Evolutionary conservation across 1,140 invertebrate species (phyloP).

Genomic region (Caerostris darwini): DNA sequence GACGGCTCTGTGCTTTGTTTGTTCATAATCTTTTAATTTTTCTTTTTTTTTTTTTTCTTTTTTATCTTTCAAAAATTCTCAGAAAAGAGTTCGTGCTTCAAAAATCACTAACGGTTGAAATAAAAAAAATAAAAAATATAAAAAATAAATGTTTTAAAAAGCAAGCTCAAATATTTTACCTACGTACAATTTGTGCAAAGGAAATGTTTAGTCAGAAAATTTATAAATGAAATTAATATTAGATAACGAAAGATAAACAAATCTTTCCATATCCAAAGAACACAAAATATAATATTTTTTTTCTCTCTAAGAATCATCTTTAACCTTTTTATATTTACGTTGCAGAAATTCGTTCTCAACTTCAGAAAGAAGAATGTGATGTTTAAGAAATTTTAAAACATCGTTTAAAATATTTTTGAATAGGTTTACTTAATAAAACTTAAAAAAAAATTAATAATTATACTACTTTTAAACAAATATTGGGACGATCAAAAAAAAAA

Average conservation of each 20-base stretch:
- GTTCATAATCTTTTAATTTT: slow-evolving; percentile 7
- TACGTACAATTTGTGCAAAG: neutral
- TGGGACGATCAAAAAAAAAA: neutral
- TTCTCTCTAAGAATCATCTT: neutral
- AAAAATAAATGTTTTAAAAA: slow-evolving; percentile 6
- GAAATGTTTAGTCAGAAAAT: slow-evolving; percentile 46
- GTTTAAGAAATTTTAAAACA: slow-evolving; percentile 35
- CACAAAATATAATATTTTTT: neutral
- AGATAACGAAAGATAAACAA: slow-evolving; percentile 55
- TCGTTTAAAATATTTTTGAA: slow-evolving; percentile 47
- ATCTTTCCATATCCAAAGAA: neutral
- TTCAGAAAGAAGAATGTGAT: neutral
- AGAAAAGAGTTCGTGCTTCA: slow-evolving; percentile 47
- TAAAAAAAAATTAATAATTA: slow-evolving; percentile 1
- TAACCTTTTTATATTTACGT: neutral
- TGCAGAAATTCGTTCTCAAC: neutral
- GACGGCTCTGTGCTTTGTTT: slow-evolving; percentile 11
- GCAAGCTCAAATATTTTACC: neutral
- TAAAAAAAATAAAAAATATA: too few species aligned
- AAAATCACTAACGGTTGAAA: neutral
- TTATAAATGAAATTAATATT: slow-evolving; percentile 64
- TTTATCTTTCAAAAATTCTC: neutral
- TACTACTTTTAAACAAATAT: slow-evolving; percentile 7
- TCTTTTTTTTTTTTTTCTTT: neutral
- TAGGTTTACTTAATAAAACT: slow-evolving; percentile 48